Percentiles rank a stretch among this genome's conserved stretches.
phyloP scores from a whole-genome alignment of 2,888 invertebrate genomes.

The Plusia festucae region DNA sequence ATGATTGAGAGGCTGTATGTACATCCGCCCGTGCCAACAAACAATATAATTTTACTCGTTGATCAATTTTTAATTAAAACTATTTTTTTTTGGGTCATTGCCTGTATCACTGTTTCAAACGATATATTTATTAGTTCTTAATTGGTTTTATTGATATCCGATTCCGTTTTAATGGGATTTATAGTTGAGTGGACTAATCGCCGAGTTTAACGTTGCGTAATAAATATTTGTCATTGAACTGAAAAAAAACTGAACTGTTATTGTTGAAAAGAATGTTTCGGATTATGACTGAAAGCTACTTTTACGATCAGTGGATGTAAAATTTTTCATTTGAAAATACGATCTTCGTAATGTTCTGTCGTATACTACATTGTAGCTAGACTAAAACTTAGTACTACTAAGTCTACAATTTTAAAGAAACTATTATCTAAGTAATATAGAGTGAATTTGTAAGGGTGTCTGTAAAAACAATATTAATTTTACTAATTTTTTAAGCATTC shows the following conservation, averaged over 20 bases:
- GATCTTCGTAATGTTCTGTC: conserved; percentile 28
- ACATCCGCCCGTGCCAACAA: conserved; percentile 51
- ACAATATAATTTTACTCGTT: conserved; percentile 34
- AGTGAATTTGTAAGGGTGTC: not conserved
- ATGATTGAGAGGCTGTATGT: conserved; percentile 69
- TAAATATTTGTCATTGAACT: conserved; percentile 13
- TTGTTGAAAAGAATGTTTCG: conserved; percentile 19
- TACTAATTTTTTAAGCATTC: not conserved
- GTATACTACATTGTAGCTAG: conserved; percentile 29
- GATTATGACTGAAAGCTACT: conserved; percentile 37
- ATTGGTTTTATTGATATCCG: conserved; percentile 16
- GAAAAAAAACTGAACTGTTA: conserved; percentile 30
- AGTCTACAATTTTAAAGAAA: conserved; percentile 5
- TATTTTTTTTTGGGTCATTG: conserved; percentile 41
- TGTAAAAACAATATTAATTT: not conserved
- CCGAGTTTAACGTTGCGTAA: conserved; percentile 12
- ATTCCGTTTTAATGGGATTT: conserved; percentile 30
- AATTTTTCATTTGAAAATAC: conserved; percentile 40
- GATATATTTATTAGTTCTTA: conserved; percentile 27
- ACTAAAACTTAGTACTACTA: conserved; percentile 9
- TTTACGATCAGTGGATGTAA: conserved; percentile 36
- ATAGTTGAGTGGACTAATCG: conserved; percentile 12
- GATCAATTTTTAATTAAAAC: conserved; percentile 49
- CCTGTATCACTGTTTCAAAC: not conserved
- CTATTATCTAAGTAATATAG: not conserved